Evolutionary conservation across 2,888 invertebrate species (phyloP).

Genomic region (Meloe dianella): DNA sequence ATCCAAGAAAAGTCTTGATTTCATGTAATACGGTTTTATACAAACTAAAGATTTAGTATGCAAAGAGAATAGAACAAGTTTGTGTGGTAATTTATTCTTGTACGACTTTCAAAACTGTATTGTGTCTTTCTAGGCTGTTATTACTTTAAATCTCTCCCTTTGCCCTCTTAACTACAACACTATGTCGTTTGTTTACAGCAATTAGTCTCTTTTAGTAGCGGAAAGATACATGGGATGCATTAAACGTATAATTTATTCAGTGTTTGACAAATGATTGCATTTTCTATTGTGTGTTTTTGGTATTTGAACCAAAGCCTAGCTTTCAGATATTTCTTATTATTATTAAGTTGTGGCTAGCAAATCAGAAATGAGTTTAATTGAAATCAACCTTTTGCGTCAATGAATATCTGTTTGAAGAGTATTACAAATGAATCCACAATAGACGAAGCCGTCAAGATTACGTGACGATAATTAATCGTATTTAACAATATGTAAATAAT

Average conservation of each 20-base stretch:
- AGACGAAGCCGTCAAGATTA: too few relatives aligned
- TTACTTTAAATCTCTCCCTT: background rate
- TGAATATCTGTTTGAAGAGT: background rate
- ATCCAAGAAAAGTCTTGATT: constrained; percentile 48
- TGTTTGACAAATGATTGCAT: constrained; percentile 53
- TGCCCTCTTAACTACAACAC: constrained; percentile 41
- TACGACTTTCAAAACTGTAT: constrained; percentile 50
- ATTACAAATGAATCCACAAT: too few relatives aligned
- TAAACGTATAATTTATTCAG: constrained; percentile 56
- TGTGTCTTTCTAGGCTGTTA: constrained; percentile 20
- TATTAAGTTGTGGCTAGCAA: background rate
- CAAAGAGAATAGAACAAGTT: constrained; percentile 52
- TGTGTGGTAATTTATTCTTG: constrained; percentile 54
- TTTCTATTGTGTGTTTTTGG: constrained; percentile 36
- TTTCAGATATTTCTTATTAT: background rate
- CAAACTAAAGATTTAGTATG: constrained; percentile 56
- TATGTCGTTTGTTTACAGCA: constrained; percentile 55
- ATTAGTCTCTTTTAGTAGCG: constrained; percentile 47
- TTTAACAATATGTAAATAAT: too few relatives aligned
- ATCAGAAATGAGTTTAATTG: constrained; percentile 14
- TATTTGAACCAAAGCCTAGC: background rate
- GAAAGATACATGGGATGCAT: constrained; percentile 44
- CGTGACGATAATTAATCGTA: background rate
- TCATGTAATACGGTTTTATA: constrained; percentile 56
- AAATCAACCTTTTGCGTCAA: background rate